These are phyloP conservation scores for Branchinecta sandiegonensis DNA, from an alignment of 2,888 invertebrate genomes.

Conservation along the genomic window DNA sequence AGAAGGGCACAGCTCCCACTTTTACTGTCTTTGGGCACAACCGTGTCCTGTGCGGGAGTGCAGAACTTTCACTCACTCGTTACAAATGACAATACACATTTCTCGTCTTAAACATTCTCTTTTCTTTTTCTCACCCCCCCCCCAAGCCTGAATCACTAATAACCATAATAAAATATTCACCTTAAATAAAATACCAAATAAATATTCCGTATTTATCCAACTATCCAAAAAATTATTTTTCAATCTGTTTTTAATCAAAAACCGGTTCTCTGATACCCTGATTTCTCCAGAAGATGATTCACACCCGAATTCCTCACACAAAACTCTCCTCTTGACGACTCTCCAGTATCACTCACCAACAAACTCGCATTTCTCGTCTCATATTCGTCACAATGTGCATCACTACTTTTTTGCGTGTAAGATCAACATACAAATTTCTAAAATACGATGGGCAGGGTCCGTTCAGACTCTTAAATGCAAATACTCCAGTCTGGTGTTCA, in stretches of 20 bases:
- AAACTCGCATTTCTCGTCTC: not conserved
- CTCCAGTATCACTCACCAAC: too few relatives aligned
- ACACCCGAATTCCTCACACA: not conserved
- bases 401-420: too few relatives aligned
- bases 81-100: too few relatives aligned
- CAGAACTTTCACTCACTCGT: too few relatives aligned
- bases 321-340: not conserved
- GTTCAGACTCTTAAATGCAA: not conserved
- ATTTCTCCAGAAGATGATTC: not conserved
- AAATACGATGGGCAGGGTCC: not conserved
- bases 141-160: not conserved
- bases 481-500: not conserved
- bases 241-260: not conserved
- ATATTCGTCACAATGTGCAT: not conserved
- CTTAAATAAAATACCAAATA: not conserved
- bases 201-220: not conserved
- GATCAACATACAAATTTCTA: slow-evolving; percentile 11
- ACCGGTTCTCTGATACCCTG: not conserved
- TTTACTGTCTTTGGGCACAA: too few relatives aligned
- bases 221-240: not conserved
- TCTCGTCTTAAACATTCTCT: too few relatives aligned
- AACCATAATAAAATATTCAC: not conserved
- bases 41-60: too few relatives aligned
- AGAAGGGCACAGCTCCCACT: too few relatives aligned
- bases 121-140: too few relatives aligned